phyloP scores from a whole-genome alignment of 1,140 invertebrate species.

The Ceratina australensis region DNA sequence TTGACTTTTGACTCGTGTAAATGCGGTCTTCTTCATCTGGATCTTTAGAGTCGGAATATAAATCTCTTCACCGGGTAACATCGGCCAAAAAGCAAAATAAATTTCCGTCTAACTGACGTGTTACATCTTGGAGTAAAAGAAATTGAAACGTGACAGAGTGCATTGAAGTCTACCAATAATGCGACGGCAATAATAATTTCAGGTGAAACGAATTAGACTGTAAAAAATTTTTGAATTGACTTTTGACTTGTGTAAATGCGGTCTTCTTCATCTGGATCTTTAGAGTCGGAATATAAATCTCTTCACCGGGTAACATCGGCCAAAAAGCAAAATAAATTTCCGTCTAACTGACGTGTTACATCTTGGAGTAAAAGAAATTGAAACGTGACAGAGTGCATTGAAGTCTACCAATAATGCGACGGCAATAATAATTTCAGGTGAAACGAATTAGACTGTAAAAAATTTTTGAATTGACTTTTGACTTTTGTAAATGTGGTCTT shows the following conservation, averaged over 20 bases:
- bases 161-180: conserved; percentile 68
- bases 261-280: background rate
- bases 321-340: background rate
- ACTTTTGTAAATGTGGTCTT: conserved; percentile 17
- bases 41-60: too few relatives aligned
- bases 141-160: too few relatives aligned
- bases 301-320: background rate
- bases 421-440: too few relatives aligned
- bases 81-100: background rate
- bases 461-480: conserved; percentile 45
- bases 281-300: too few relatives aligned
- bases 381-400: too few relatives aligned
- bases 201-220: too few relatives aligned
- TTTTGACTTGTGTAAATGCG: conserved; percentile 40
- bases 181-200: too few relatives aligned
- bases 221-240: conserved; percentile 37
- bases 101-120: conserved; percentile 15
- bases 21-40: background rate
- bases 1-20: conserved; percentile 45
- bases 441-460: conserved; percentile 3
- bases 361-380: too few relatives aligned
- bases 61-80: background rate
- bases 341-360: conserved; percentile 33
- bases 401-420: conserved; percentile 67
- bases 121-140: too few relatives aligned